Evolutionary conservation across 1,140 invertebrate species (phyloP).

Genomic region (Psix sp.): DNA sequence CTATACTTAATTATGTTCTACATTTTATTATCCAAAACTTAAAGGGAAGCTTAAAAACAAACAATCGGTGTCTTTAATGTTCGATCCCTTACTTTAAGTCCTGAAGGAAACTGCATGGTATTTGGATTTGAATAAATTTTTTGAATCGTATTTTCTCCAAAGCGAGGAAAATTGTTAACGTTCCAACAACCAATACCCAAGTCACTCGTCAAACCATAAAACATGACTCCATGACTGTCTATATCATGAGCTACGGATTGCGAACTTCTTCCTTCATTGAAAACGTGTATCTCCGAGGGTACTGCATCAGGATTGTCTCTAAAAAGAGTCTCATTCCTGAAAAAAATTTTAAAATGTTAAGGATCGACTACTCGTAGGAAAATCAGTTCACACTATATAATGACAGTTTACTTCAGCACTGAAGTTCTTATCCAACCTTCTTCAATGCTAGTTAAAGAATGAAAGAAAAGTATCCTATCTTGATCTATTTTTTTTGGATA

Average conservation of each 20-base stretch:
- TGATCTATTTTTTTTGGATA: constrained; percentile 74
- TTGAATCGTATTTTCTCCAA: constrained; percentile 68
- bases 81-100: constrained; percentile 84
- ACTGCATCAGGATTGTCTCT: constrained; percentile 65
- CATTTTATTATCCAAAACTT: too few relatives aligned
- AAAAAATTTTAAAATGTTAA: too few relatives aligned
- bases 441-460: constrained; percentile 83
- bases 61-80: too few relatives aligned
- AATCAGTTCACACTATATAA: too few relatives aligned
- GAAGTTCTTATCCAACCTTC: constrained; percentile 83
- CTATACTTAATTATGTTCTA: too few relatives aligned
- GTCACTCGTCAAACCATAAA: constrained; percentile 79
- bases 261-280: constrained; percentile 73
- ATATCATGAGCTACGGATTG: constrained; percentile 79
- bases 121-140: constrained; percentile 75
- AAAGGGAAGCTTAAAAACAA: too few relatives aligned
- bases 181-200: constrained; percentile 81
- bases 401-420: constrained; percentile 78
- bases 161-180: constrained; percentile 70
- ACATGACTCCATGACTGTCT: constrained; percentile 78
- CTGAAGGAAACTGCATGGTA: constrained; percentile 83
- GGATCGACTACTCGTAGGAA: too few relatives aligned
- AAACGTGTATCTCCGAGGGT: constrained; percentile 74
- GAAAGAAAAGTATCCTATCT: constrained; percentile 84
- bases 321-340: constrained; percentile 78